phyloP scores from a whole-genome alignment of 2,888 invertebrate genomes.

The Agrotis segetum region DNA sequence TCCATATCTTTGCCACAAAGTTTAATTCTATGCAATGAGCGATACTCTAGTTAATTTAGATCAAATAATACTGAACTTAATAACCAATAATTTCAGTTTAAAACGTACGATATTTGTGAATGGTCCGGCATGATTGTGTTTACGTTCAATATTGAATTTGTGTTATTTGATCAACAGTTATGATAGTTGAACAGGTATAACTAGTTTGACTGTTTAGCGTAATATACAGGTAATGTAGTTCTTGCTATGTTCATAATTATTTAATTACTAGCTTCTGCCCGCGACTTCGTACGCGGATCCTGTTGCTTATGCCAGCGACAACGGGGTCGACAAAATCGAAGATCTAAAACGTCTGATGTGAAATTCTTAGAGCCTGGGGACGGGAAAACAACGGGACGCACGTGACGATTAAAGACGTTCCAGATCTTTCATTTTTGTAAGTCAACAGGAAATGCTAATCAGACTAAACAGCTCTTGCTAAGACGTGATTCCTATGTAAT shows the following conservation, averaged over 20 bases:
- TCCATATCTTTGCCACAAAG: conserved; percentile 35
- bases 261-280: too few relatives aligned
- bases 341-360: too few relatives aligned
- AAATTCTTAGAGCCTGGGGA: too few relatives aligned
- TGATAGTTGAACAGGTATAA: neutral
- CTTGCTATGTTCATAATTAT: conserved; percentile 5
- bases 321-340: too few relatives aligned
- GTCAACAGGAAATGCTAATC: too few relatives aligned
- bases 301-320: too few relatives aligned
- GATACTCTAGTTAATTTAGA: conserved; percentile 63
- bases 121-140: conserved; percentile 16
- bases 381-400: too few relatives aligned
- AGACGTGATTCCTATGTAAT: too few relatives aligned
- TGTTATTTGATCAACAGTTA: conserved; percentile 25
- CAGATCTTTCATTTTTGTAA: too few relatives aligned
- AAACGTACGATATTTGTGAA: conserved; percentile 34
- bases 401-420: too few relatives aligned
- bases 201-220: neutral
- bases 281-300: too few relatives aligned
- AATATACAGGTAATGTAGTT: conserved; percentile 12
- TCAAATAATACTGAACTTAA: conserved; percentile 65
- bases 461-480: too few relatives aligned
- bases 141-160: conserved; percentile 37
- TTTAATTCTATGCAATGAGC: conserved; percentile 59
- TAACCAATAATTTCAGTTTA: conserved; percentile 51